A percentile compares a stretch with the other conserved stretches of the same genome.
phyloP scores from a whole-genome alignment of 2,888 invertebrate species.

The Glyphotaelius pellucidus region DNA sequence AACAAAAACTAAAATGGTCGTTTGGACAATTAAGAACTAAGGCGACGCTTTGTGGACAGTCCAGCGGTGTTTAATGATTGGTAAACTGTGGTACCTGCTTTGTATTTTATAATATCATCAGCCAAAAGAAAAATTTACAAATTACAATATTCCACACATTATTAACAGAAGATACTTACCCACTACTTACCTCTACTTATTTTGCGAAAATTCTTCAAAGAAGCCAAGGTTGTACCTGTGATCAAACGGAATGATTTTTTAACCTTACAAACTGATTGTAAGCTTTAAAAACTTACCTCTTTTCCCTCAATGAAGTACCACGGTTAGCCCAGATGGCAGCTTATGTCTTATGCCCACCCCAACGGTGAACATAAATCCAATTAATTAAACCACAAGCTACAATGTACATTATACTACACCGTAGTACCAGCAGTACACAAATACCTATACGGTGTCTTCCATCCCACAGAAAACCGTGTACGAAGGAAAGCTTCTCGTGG shows the following conservation, averaged over 20 bases:
- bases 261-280: neutral
- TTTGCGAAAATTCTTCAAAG: neutral
- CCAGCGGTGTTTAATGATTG: too few species aligned
- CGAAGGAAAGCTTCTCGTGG: neutral
- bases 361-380: neutral
- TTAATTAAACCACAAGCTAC: conserved; percentile 5
- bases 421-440: neutral
- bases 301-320: neutral
- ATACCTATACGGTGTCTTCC: neutral
- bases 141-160: too few species aligned
- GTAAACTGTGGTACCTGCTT: too few species aligned
- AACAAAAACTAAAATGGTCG: too few species aligned
- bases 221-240: neutral
- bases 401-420: neutral
- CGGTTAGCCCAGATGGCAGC: neutral
- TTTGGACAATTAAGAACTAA: too few species aligned
- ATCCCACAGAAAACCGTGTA: neutral
- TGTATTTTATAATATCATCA: too few species aligned
- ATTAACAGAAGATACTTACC: too few species aligned
- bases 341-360: too few species aligned
- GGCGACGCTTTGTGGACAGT: too few species aligned
- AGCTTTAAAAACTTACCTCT: neutral
- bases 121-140: too few species aligned
- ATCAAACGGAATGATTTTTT: neutral
- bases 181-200: too few species aligned